Conservation (phyloP, 2,797 vertebrate species). For the Graptemys geographica region DNA sequence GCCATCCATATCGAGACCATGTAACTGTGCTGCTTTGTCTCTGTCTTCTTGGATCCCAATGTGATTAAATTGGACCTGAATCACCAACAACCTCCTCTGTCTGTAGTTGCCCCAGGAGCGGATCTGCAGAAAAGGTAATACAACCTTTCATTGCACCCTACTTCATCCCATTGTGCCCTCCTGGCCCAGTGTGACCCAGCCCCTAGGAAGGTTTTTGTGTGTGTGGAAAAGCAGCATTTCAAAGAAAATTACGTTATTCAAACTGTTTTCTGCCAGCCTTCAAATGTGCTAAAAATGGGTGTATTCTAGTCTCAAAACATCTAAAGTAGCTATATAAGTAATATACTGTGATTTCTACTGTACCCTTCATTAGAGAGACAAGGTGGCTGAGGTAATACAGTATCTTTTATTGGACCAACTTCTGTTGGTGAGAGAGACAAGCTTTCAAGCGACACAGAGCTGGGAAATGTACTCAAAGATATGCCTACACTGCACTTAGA, state of each 20-base stretch:
- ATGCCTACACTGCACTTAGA: background rate
- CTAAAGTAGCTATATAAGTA: accelerated
- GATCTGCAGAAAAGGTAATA: background rate
- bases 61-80: background rate
- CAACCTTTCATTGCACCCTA: background rate
- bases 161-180: accelerated
- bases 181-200: accelerated
- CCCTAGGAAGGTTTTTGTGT: background rate
- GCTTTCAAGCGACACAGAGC: background rate
- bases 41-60: background rate
- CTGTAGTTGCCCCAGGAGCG: background rate
- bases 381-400: background rate
- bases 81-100: background rate
- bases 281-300: background rate
- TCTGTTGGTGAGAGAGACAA: background rate
- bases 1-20: background rate
- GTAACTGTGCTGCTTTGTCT: background rate
- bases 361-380: accelerated
- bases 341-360: accelerated
- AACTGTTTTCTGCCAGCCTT: accelerated
- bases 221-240: accelerated
- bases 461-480: background rate
- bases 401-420: background rate
- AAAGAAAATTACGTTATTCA: accelerated
- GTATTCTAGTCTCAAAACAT: accelerated